Evolutionary conservation across 2,113 vertebrate species (phyloP).

Genomic region (Sardina pilchardus): DNA sequence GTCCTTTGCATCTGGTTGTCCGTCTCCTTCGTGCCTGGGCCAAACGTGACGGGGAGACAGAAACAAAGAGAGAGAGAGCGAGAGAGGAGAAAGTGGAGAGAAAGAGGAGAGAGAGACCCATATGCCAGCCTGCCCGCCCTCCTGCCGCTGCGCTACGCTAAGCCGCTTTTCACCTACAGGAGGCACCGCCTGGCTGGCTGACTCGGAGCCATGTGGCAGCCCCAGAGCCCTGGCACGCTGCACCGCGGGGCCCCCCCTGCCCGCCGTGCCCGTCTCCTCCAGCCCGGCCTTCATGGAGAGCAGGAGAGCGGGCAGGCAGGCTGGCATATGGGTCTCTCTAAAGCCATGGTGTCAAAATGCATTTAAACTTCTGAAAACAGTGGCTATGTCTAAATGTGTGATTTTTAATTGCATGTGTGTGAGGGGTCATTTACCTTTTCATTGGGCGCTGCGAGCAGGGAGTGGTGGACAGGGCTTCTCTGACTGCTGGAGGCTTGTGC

Average conservation of each 20-base stretch:
- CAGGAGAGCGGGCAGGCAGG: too few species aligned
- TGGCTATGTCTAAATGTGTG: background rate
- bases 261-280: background rate
- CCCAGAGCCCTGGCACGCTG: background rate
- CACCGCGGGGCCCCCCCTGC: background rate
- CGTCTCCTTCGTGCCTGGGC: constrained; percentile 12
- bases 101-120: background rate
- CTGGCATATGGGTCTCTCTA: too few species aligned
- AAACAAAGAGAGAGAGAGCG: too few species aligned
- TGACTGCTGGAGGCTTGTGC: background rate
- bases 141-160: constrained; percentile 2
- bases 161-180: constrained; percentile 16
- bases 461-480: too few species aligned
- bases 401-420: background rate
- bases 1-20: background rate
- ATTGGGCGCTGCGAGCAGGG: background rate
- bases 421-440: too few species aligned
- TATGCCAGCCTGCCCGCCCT: constrained; percentile 26
- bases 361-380: background rate
- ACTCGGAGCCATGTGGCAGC: background rate
- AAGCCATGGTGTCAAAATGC: background rate
- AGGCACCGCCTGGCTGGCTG: background rate
- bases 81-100: background rate
- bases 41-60: background rate
- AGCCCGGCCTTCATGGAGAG: too few species aligned